A percentile compares a stretch with the other conserved stretches of the same genome.
phyloP scores from a whole-genome alignment of 2,888 invertebrate genomes.

The Tenodera sinensis region DNA sequence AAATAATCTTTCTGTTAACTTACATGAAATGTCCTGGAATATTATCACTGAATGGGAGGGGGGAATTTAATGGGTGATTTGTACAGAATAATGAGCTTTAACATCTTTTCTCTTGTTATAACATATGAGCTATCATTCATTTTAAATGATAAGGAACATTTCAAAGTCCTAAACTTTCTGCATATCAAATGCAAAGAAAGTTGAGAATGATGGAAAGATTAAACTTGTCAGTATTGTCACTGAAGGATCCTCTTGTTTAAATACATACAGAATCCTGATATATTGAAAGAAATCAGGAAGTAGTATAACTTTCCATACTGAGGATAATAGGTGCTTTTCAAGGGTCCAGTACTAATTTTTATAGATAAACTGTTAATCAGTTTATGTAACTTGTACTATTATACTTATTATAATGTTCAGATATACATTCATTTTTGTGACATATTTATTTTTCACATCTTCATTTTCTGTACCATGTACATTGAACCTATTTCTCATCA shows the following conservation, averaged over 20 bases:
- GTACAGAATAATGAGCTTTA: background rate
- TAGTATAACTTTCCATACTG: background rate
- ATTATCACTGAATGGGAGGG: background rate
- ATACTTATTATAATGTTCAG: background rate
- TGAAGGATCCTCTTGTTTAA: background rate
- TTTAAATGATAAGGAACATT: background rate
- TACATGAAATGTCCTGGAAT: constrained; percentile 14
- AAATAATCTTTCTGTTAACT: constrained; percentile 25
- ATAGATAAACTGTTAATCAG: background rate
- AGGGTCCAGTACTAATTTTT: background rate
- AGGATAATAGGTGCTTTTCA: background rate
- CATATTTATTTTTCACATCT: background rate
- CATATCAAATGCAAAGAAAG: background rate
- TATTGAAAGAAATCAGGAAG: background rate
- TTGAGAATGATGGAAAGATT: background rate
- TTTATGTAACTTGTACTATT: background rate
- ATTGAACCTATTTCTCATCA: constrained; percentile 16
- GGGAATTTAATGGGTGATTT: background rate
- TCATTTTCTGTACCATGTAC: background rate
- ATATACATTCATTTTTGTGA: background rate
- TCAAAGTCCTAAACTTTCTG: background rate
- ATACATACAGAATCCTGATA: background rate
- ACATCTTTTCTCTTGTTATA: background rate
- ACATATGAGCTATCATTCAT: background rate
- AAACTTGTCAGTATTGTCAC: no score